Evolutionary conservation across 2,113 vertebrate genomes (phyloP).

Genomic region (Chitala chitala): DNA sequence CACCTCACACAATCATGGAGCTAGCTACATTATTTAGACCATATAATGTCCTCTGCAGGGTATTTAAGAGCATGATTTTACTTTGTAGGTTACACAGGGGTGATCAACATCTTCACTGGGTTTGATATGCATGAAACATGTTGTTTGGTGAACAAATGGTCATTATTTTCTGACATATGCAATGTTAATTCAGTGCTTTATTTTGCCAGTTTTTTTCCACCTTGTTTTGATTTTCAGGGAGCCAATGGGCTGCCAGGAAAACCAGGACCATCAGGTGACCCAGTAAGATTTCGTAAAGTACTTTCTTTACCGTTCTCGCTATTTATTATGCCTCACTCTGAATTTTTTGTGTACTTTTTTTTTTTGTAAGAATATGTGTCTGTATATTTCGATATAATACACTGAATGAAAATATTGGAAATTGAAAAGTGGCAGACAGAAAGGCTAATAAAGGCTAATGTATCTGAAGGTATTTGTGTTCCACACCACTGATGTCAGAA

Average conservation of each 20-base stretch:
- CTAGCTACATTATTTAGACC: background rate
- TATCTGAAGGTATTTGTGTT: background rate
- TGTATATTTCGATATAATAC: background rate
- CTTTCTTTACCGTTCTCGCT: conserved; percentile 30
- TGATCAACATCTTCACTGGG: background rate
- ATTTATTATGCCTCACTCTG: background rate
- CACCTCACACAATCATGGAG: background rate
- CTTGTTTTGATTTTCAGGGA: conserved; percentile 48
- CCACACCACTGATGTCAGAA: background rate
- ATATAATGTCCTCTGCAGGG: background rate
- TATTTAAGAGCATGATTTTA: background rate
- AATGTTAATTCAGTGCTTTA: background rate
- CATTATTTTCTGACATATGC: background rate
- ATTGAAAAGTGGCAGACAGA: background rate
- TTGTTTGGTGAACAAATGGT: background rate
- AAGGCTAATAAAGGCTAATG: background rate
- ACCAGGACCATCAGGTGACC: conserved; percentile 68
- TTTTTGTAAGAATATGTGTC: background rate
- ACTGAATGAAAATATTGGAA: background rate
- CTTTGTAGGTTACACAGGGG: background rate
- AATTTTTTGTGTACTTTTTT: background rate
- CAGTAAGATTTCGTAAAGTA: conserved; percentile 66
- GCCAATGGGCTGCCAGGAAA: conserved; percentile 56
- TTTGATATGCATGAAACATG: background rate
- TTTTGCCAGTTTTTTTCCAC: background rate